A percentile compares a stretch with the other conserved stretches of the same genome.
Evolutionary conservation across 1,140 invertebrate genomes (phyloP).

Genomic region (Aphaenogaster floridana): DNA sequence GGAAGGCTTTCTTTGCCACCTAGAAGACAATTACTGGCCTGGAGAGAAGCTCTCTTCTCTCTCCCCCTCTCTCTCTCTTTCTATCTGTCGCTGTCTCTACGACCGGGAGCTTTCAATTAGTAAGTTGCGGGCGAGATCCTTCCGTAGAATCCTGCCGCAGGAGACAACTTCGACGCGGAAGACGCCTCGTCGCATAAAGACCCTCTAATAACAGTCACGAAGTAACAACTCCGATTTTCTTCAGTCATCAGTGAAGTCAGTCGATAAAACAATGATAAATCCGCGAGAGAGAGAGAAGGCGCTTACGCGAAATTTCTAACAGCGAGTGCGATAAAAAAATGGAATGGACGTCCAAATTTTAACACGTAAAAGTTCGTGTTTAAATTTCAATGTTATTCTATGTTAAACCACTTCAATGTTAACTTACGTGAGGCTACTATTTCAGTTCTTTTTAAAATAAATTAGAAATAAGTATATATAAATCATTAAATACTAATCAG

Average conservation of each 20-base stretch:
- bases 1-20: constrained; percentile 57
- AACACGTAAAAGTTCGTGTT: not conserved
- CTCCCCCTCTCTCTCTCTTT: not conserved
- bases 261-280: constrained; percentile 20
- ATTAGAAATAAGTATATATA: too few species aligned
- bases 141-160: not conserved
- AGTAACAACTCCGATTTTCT: constrained; percentile 34
- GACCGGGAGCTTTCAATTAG: constrained; percentile 71
- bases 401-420: too few species aligned
- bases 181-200: constrained; percentile 25
- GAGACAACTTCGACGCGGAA: constrained; percentile 21
- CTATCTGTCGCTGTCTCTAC: constrained; percentile 13
- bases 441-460: not conserved
- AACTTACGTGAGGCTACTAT: not conserved
- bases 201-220: constrained; percentile 39
- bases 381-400: not conserved
- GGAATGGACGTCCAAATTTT: not conserved
- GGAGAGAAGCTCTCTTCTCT: not conserved
- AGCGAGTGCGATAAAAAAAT: not conserved
- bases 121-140: constrained; percentile 51
- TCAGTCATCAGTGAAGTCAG: not conserved
- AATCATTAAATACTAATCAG: not conserved
- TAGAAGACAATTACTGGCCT: constrained; percentile 68
- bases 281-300: not conserved
- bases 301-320: not conserved